These are phyloP conservation scores for Hylomyscus alleni DNA, from an alignment of 2,797 vertebrate genomes.

Conservation along the genomic window DNA sequence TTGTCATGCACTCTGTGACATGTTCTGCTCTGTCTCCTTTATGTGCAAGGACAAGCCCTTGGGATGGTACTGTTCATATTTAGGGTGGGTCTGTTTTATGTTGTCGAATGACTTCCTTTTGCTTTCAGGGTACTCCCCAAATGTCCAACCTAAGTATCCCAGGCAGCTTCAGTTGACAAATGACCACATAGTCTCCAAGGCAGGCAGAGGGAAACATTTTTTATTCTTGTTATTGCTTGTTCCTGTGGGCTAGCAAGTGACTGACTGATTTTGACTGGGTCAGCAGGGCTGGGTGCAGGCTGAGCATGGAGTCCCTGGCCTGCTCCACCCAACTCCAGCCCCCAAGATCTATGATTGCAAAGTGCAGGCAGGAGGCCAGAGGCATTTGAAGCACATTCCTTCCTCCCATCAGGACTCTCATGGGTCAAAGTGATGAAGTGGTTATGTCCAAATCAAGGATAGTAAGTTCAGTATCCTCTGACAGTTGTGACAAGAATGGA, in stretches of 20 bases:
- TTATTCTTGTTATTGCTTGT: neutral
- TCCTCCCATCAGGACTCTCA: neutral
- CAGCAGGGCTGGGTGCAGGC: neutral
- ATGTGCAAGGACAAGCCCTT: neutral
- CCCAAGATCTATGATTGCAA: neutral
- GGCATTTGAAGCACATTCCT: neutral
- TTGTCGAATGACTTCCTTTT: neutral
- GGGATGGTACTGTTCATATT: too few relatives aligned
- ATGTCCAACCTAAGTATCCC: neutral
- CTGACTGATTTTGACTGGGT: neutral
- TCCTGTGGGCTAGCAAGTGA: neutral
- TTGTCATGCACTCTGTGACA: neutral
- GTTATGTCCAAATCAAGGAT: neutral
- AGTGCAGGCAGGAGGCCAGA: neutral
- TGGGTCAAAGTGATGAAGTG: neutral
- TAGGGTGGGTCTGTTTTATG: neutral
- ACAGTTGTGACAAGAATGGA: neutral
- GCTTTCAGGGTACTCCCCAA: neutral
- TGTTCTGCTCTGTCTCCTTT: neutral
- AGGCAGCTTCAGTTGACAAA: neutral
- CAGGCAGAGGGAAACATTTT: rapidly evolving
- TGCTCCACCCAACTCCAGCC: neutral
- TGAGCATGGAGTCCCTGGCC: neutral
- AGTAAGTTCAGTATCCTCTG: neutral
- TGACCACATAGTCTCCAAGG: neutral